phyloP scores from a whole-genome alignment of 1,140 invertebrate genomes.

The Periplaneta americana region DNA sequence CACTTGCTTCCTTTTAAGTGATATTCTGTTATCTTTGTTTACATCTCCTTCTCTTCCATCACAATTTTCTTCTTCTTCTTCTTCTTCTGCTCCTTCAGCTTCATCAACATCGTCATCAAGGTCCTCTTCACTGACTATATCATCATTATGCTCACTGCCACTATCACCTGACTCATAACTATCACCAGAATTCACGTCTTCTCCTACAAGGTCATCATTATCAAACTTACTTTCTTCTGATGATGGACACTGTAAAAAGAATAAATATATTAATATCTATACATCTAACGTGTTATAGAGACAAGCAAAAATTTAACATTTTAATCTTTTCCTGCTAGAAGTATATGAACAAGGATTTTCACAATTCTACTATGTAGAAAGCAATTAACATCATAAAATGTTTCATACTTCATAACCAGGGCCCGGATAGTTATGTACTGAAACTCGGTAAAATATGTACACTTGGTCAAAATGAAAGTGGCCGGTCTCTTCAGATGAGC shows the following conservation, averaged over 20 bases:
- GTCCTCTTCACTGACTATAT: background rate
- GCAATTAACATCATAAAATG: no score
- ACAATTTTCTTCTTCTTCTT: constrained; percentile 13
- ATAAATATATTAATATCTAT: no score
- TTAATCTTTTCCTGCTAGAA: no score
- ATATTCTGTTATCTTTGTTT: background rate
- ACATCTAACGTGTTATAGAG: no score
- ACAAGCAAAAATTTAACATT: no score
- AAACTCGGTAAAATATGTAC: no score
- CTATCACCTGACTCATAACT: background rate
- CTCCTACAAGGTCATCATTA: background rate
- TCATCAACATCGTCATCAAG: background rate
- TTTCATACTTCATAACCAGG: no score
- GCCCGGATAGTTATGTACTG: no score
- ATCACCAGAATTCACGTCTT: background rate
- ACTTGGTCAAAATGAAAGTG: no score
- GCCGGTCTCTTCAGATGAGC: no score
- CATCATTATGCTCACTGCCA: background rate
- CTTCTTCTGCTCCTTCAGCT: background rate
- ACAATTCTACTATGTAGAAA: no score
- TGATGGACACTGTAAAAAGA: background rate
- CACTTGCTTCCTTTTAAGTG: background rate
- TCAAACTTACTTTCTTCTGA: background rate
- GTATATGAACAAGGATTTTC: no score
- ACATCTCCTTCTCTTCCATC: constrained; percentile 11